Evolutionary conservation across 2,888 invertebrate species (phyloP), one percentile per base, ranked within the genome.

Genomic region (Drosophila paucipuncta): DNA sequence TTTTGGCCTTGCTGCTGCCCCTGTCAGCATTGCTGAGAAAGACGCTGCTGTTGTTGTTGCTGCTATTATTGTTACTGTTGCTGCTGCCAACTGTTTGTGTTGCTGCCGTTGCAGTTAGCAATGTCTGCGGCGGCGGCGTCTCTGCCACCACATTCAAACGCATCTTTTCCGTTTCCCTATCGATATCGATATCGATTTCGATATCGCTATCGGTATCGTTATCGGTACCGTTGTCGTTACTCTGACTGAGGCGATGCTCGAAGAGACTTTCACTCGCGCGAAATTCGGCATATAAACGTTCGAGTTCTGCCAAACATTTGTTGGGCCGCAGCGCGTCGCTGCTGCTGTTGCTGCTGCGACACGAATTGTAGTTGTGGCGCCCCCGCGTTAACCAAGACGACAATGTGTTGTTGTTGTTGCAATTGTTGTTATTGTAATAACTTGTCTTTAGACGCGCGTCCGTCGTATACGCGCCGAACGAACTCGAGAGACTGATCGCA

Each of bases 101-200:
- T 50, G 87, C 78, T 71, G 84, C 82, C 37, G 79, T 82, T 58
- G 78, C 76, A 33, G 68, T 78, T 61, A 75, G 71, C 61, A 73
- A 63, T 65, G 43, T 76, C 82, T 61, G 37, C 58, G 62, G 4
- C 50, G 58, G 47, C 28, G 25, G 80, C 78, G 66, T 53, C 64
- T 79, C 78, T 35, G 92, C 92, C 64, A 92, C 92, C 72, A 93
- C 91, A 89, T 92, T 93, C 28, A 93, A 85, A 82, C 93, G 93
- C 93, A 93, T 93, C 60, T 80, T 85, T 63, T 43, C 35, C 47
- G 22, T 35, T 33, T 69, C 70, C 30, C 10, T 61, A 35, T 30
- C 62, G 35, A 33, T 58, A 33, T 69, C 70, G 33, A n/a, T 61
- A 28, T 39, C 62, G 47, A 25, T 73, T 30, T 82, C 75, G 74